Evolutionary conservation across 2,888 invertebrate genomes (phyloP).

Genomic region (Lymantria monacha): DNA sequence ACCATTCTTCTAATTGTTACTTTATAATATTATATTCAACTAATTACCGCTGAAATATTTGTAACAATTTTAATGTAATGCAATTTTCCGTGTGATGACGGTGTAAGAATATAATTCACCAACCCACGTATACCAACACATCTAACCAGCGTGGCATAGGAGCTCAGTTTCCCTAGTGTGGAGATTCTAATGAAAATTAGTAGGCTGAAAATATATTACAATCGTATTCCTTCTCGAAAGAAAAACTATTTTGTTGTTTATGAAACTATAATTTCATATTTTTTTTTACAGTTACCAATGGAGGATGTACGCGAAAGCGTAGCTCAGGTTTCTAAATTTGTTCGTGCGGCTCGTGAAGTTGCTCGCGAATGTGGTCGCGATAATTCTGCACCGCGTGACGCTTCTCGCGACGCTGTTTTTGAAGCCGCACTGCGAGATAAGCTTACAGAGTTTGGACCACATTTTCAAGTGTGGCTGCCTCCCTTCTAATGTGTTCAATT

Average conservation of each 20-base stretch:
- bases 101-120: no score
- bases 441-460: conserved; percentile 72
- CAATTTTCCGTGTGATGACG: no score
- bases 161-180: no score
- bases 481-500: conserved; percentile 72
- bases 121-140: no score
- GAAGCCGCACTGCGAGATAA: conserved; percentile 78
- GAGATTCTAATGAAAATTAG: no score
- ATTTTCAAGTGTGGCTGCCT: conserved; percentile 82
- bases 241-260: background rate
- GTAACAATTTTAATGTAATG: no score
- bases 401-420: conserved; percentile 68
- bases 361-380: conserved; percentile 59
- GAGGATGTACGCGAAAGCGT: conserved; percentile 74
- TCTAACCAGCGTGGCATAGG: no score
- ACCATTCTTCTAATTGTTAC: no score
- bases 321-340: conserved; percentile 65
- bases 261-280: background rate
- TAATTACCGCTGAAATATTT: no score
- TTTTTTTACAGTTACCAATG: conserved; percentile 47
- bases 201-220: no score
- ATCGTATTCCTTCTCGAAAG: no score
- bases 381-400: conserved; percentile 61
- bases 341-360: conserved; percentile 69
- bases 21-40: no score